Conservation (phyloP, 2,797 vertebrate genomes). For the Ibycter americanus region DNA sequence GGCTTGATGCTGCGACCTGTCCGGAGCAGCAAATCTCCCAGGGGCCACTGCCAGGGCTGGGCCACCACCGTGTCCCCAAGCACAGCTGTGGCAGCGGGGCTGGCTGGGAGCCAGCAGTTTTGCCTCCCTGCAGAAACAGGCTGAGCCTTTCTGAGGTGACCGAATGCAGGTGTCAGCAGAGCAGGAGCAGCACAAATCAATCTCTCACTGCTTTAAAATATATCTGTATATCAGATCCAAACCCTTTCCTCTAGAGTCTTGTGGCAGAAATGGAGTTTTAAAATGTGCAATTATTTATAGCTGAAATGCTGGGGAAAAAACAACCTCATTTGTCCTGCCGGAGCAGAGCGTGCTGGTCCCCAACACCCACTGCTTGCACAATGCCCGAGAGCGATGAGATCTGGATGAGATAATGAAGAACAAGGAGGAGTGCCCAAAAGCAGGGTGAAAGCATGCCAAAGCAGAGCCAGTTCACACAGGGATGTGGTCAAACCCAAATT, state of each 20-base stretch:
- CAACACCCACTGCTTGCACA: background rate
- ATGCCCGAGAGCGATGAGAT: background rate
- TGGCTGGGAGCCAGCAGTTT: background rate
- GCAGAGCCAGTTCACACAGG: background rate
- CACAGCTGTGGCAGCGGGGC: background rate
- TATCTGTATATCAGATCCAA: slow-evolving; percentile 51
- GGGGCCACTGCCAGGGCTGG: background rate
- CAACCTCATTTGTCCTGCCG: slow-evolving; percentile 55
- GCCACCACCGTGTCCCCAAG: accelerated
- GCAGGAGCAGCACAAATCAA: slow-evolving; percentile 46
- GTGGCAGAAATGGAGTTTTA: slow-evolving; percentile 64
- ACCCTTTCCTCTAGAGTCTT: slow-evolving; percentile 56
- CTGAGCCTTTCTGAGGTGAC: slow-evolving; percentile 14
- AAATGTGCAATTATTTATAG: slow-evolving; percentile 71
- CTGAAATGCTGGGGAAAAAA: slow-evolving; percentile 49
- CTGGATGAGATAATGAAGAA: background rate
- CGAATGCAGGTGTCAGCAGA: slow-evolving; percentile 25
- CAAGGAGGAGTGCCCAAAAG: background rate
- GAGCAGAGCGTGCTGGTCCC: background rate
- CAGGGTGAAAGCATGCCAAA: background rate
- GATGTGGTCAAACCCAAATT: background rate
- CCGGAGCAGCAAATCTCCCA: background rate
- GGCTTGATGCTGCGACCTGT: background rate
- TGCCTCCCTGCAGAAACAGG: slow-evolving; percentile 4
- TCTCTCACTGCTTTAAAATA: slow-evolving; percentile 50